Base-by-base conservation (phyloP, 2,797 vertebrate species). In the Graptemys geographica region DNA sequence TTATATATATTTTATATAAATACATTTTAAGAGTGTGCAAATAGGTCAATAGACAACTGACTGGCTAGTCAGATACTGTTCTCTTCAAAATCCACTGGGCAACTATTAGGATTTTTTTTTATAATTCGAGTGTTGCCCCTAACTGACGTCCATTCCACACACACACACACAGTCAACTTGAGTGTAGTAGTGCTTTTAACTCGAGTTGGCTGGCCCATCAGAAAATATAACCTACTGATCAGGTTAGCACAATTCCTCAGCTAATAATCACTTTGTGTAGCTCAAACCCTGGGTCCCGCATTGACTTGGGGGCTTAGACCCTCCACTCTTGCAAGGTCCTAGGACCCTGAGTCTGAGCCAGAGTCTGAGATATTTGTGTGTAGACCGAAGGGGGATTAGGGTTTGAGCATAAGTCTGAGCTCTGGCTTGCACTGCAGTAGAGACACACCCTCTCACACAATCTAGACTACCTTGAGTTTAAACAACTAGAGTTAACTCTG, bases 21-120 rank as follows among this genome's bases (percentile, higher is more conserved):
- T 31, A 65, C 8, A 57, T 88, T 92, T 89, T 55, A 92, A 80
- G 82, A 57, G 19, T 86, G 82, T 25, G n/a, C 82, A 91, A 81
- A 56, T 88, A 52, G 78, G 27, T 49, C 92, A 93, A 69, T 10
- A 88, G 19, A 78, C 0, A 3, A 3, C 91, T 41, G 25, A 95
- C 79, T 84, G 27, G n/a, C 27, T 93, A 86, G 52, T 91, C 59
- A 83, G 6, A 74, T 72, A 19, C 23, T 79, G 44, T 65, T n/a
- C 89, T 81, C 84, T 79, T 52, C 65, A 87, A 94, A 84, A 74
- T 25, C 83, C 74, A 31, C 65, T 91, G 69, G n/a, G 76, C 81
- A 31, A 51, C 41, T 55, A 92, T 74, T 69, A 51, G 79, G 12
- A 62, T 62, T 62, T 62, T 62, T 31, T 31, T 62, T 62, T 62